Evolutionary conservation across 2,113 vertebrate genomes (phyloP), one percentile per base, ranked within the genome.

Genomic region (Pituophis catenifer): DNA sequence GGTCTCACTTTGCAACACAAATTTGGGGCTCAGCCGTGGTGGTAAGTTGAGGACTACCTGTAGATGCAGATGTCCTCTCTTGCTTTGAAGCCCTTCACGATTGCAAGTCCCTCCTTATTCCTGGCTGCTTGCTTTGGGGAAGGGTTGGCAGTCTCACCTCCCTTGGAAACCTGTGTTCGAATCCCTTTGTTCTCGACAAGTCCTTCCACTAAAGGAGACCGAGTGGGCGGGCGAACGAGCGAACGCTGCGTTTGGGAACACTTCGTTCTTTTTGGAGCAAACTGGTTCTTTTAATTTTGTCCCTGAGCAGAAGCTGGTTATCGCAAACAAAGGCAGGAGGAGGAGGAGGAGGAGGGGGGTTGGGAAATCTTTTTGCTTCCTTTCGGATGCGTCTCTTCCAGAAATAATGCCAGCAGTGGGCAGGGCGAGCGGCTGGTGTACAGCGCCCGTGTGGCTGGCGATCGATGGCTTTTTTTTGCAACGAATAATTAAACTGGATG

Each of bases 291-390:
- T 97, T 97, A 95, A 94, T 96, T 96, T 96, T 97, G 91, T 92
- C 0, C 6, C 89, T 55, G 94, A 96, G 95, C 96, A 95, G 96
- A 98, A 96, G 94, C 96, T 62, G 48, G 7, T 95, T 97, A 95
- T 96, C 96, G 97, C 97, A 98, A 97, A 98, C 97, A 97, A 96
- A 98, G 97, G 97, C 95, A 54, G 54, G 38, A 12, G 33, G 9
- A 15, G 23, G 48, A 11, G 15, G 1, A 15, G 13, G 4, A 5
- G 23, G 54, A 1, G 57, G 23, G 38, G 13, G 33, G 38, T 5
- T 5, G 8, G 33, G 98, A 98, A 96, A 93, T 94, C 94, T 93
- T 58, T 5, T 0, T 65, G 94, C 94, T 97, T 98, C 96, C 95
- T 97, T 96, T 90, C 38, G 2, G 96, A 94, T 96, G 93, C n/a